These are phyloP conservation scores for Bombus waltoni DNA, from an alignment of 1,140 invertebrate species.

Conservation along the genomic window DNA sequence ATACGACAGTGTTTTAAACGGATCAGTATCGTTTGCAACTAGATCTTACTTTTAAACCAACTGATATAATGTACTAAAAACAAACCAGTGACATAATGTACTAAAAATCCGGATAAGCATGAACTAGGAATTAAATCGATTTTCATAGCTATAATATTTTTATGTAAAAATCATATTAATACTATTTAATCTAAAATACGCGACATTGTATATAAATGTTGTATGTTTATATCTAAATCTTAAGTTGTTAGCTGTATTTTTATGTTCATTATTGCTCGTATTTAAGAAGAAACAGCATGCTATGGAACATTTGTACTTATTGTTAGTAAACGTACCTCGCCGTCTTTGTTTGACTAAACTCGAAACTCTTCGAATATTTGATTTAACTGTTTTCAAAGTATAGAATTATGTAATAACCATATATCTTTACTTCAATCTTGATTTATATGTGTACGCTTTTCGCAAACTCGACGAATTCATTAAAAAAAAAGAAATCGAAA, in stretches of 20 bases:
- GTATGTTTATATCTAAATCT: constrained; percentile 17
- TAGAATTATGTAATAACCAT: neutral
- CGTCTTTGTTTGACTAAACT: constrained; percentile 5
- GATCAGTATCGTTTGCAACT: neutral
- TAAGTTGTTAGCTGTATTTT: constrained; percentile 11
- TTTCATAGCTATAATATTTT: neutral
- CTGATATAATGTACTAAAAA: neutral
- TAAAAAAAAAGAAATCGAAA: neutral
- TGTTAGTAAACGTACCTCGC: constrained; percentile 55
- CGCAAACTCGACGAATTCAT: neutral
- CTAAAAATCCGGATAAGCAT: neutral
- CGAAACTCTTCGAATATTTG: constrained; percentile 9
- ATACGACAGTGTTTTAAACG: constrained; percentile 16
- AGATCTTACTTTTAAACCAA: constrained; percentile 1
- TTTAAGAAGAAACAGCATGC: neutral
- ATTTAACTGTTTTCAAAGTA: neutral
- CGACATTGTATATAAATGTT: constrained; percentile 28
- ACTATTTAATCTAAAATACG: neutral
- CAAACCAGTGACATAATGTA: neutral
- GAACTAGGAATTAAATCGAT: neutral
- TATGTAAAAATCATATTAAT: constrained; percentile 6
- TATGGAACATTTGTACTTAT: constrained; percentile 61
- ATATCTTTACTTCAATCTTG: neutral
- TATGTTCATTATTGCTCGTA: constrained; percentile 17
- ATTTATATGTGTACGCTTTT: neutral